A percentile compares a stretch with the other conserved stretches of the same genome.
Evolutionary conservation across 2,797 vertebrate genomes (phyloP).

Genomic region (Malacoraja senta): DNA sequence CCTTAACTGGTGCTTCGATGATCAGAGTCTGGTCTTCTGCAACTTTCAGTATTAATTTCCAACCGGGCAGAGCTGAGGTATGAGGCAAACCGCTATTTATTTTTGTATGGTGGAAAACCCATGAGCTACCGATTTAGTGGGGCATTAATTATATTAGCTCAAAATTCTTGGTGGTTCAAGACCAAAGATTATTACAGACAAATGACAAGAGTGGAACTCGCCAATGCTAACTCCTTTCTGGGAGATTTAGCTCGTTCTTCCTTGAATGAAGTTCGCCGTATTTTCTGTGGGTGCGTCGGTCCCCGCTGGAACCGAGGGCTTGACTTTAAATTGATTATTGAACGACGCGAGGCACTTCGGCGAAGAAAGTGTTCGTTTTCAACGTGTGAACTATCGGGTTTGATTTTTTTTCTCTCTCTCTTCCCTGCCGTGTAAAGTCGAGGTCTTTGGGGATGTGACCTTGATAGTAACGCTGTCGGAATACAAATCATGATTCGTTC

Average conservation of each 20-base stretch:
- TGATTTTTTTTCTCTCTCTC: conserved; percentile 7
- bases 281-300: background rate
- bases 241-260: background rate
- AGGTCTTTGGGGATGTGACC: conserved; percentile 7
- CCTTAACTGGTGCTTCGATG: background rate
- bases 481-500: background rate
- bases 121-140: too few species aligned
- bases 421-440: background rate
- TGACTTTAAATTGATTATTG: conserved; percentile 12
- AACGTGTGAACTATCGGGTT: conserved; percentile 21
- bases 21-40: background rate
- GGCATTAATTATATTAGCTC: too few species aligned
- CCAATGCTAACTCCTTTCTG: background rate
- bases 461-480: background rate
- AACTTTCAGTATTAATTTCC: background rate
- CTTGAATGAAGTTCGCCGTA: background rate
- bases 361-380: background rate
- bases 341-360: background rate
- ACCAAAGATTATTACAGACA: background rate
- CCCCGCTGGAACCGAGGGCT: background rate
- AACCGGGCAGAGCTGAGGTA: background rate
- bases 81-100: too few species aligned
- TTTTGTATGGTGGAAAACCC: background rate
- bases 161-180: background rate
- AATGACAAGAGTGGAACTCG: background rate